Percentiles rank a stretch among this genome's conserved stretches.
Evolutionary conservation across 2,113 vertebrate genomes (phyloP).

Genomic region (Xenopus laevis): DNA sequence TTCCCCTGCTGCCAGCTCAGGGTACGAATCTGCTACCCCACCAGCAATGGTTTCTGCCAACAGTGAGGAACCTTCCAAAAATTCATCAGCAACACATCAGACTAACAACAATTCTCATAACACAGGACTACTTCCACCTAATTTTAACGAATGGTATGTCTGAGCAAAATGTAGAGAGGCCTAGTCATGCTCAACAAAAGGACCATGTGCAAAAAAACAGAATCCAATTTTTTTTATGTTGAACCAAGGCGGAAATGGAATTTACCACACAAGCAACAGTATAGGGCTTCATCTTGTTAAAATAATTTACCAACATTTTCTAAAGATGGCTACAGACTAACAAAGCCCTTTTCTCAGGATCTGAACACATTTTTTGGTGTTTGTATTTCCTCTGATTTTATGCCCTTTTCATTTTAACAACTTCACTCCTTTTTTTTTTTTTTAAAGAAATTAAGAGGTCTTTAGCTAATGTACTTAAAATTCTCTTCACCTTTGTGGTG

Average conservation of each 20-base stretch:
- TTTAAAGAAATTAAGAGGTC: constrained; percentile 59
- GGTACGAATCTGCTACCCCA: constrained; percentile 97
- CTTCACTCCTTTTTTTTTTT: neutral
- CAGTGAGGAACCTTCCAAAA: constrained; percentile 90
- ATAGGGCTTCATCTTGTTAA: constrained; percentile 65
- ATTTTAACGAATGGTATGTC: constrained; percentile 99
- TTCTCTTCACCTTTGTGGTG: constrained; percentile 87
- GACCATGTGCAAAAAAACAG: constrained; percentile 64
- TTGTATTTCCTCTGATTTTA: constrained; percentile 64
- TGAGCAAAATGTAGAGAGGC: constrained; percentile 64
- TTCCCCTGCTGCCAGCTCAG: constrained; percentile 95
- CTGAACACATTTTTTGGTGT: constrained; percentile 74
- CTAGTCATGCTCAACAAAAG: constrained; percentile 53
- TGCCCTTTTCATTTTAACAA: constrained; percentile 49
- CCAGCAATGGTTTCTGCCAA: constrained; percentile 83
- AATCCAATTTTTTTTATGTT: constrained; percentile 29
- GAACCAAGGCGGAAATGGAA: constrained; percentile 62
- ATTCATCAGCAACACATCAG: constrained; percentile 78
- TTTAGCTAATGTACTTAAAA: constrained; percentile 80
- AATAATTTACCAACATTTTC: constrained; percentile 55
- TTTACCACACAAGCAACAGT: constrained; percentile 57
- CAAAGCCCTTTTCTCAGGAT: constrained; percentile 94
- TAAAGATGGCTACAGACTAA: constrained; percentile 69
- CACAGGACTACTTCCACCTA: constrained; percentile 88
- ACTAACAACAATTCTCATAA: constrained; percentile 82